phyloP scores from a whole-genome alignment of 2,797 vertebrate genomes.

The Tadarida brasiliensis region DNA sequence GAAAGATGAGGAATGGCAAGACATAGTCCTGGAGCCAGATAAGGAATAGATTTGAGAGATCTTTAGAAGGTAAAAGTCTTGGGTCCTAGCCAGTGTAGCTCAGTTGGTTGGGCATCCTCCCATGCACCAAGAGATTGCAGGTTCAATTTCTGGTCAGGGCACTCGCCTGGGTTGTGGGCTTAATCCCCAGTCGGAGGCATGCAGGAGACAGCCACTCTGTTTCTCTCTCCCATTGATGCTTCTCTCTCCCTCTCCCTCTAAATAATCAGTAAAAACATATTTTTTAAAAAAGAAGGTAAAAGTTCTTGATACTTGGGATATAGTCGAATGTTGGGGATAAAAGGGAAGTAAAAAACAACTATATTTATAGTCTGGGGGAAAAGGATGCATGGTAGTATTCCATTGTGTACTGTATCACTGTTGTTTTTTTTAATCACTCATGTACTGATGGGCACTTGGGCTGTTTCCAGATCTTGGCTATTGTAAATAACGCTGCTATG shows the following conservation, averaged over 20 bases:
- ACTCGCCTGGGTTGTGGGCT: too few relatives aligned
- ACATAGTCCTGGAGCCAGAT: background rate
- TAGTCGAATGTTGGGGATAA: background rate
- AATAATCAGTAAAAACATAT: too few relatives aligned
- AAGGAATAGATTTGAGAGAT: background rate
- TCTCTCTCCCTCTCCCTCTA: too few relatives aligned
- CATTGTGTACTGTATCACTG: background rate
- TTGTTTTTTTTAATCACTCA: background rate
- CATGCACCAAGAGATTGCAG: too few relatives aligned
- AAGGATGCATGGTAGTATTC: background rate
- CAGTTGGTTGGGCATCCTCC: too few relatives aligned
- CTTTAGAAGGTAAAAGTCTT: constrained; percentile 24
- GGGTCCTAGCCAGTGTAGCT: background rate
- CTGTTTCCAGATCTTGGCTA: background rate
- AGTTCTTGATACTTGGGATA: constrained; percentile 18
- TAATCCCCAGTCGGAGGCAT: too few relatives aligned
- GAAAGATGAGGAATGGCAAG: background rate
- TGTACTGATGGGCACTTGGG: background rate
- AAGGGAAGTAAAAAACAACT: background rate
- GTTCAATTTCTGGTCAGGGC: too few relatives aligned
- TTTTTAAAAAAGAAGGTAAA: background rate
- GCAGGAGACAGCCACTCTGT: too few relatives aligned
- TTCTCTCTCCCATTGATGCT: too few relatives aligned
- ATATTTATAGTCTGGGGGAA: background rate
- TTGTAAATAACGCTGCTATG: background rate